Conservation (phyloP, 2,888 invertebrate genomes). For the Athetis lepigone region DNA sequence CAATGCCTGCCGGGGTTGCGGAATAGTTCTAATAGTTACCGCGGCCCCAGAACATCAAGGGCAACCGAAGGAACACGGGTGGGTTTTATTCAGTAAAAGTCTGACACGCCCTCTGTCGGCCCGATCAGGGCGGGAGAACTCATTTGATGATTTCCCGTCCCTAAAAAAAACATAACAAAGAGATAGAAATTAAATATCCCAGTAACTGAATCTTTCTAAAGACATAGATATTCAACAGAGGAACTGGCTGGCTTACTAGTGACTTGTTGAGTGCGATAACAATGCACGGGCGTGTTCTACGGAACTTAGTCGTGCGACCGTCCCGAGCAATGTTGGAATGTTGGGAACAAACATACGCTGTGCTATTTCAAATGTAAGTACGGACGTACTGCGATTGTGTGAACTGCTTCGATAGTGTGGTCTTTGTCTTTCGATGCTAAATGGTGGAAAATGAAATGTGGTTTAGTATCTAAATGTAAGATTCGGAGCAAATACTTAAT, state of each 20-base stretch:
- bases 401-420: neutral
- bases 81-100: no score
- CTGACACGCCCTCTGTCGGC: no score
- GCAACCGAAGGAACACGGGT: no score
- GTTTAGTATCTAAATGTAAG: neutral
- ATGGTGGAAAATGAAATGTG: neutral
- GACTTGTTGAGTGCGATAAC: slow-evolving; percentile 53
- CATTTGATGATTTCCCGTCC: no score
- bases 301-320: slow-evolving; percentile 24
- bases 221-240: slow-evolving; percentile 18
- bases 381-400: slow-evolving; percentile 14
- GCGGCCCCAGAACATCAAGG: no score
- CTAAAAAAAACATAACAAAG: no score
- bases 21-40: no score
- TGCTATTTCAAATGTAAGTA: slow-evolving; percentile 23
- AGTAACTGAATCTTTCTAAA: neutral
- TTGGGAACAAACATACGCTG: slow-evolving; percentile 9
- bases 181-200: slow-evolving; percentile 13
- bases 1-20: no score
- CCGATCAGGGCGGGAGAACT: no score
- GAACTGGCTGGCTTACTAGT: slow-evolving; percentile 16
- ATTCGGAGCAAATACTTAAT: neutral
- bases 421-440: neutral
- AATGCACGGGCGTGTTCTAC: slow-evolving; percentile 27
- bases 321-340: slow-evolving; percentile 25